Evolutionary conservation across 1,140 invertebrate genomes (phyloP).

Genomic region (Zaprionus tsacasi): DNA sequence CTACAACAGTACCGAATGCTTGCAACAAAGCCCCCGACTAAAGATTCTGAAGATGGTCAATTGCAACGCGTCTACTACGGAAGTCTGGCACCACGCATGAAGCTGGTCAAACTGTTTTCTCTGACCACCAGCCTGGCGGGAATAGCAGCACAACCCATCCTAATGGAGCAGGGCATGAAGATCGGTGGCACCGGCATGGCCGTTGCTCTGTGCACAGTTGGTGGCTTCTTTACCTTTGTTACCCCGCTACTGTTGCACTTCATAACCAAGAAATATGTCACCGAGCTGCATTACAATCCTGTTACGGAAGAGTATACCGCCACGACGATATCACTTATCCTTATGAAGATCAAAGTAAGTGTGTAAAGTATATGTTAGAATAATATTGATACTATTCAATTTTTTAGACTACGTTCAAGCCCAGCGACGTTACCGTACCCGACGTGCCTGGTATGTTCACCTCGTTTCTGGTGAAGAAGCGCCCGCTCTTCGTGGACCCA

Average conservation of each 20-base stretch:
- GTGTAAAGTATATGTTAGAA: background rate
- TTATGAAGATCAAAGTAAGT: constrained; percentile 87
- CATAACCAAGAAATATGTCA: constrained; percentile 94
- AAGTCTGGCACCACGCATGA: constrained; percentile 88
- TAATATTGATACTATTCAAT: background rate
- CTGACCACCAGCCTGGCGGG: constrained; percentile 89
- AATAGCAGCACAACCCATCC: constrained; percentile 89
- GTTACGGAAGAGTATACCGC: constrained; percentile 88
- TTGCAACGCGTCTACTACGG: constrained; percentile 87
- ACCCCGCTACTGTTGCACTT: constrained; percentile 93
- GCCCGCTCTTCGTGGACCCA: constrained; percentile 91
- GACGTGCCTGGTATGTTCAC: constrained; percentile 93
- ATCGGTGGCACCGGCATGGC: constrained; percentile 86
- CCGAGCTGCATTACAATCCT: constrained; percentile 89
- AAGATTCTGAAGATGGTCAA: constrained; percentile 16
- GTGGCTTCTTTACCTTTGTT: constrained; percentile 92
- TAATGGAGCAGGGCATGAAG: constrained; percentile 87
- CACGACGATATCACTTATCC: constrained; percentile 89
- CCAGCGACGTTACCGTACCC: constrained; percentile 91
- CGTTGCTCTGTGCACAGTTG: constrained; percentile 87
- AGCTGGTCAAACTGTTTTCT: constrained; percentile 92
- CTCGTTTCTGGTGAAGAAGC: constrained; percentile 88
- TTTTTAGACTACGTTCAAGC: constrained; percentile 89
- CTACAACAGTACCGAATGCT: constrained; percentile 7
- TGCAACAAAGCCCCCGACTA: constrained; percentile 34